Base-by-base conservation (phyloP, 2,113 vertebrate species). In the Coracopsis vasa region DNA sequence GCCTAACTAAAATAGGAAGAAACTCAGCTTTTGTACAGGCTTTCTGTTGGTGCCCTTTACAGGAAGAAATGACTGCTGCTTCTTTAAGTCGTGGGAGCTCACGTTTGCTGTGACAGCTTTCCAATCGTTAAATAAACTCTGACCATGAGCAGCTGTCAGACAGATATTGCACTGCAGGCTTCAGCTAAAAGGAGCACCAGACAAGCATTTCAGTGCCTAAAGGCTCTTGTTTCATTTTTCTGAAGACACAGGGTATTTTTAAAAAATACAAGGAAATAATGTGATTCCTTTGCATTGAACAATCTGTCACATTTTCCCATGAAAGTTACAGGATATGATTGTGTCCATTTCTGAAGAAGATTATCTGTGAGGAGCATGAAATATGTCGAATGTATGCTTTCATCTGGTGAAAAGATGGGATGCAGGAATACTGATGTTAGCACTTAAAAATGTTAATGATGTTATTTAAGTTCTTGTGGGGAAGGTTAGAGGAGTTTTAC, bases 101-200 rank as follows among this genome's bases (percentile, higher is more conserved):
- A 47, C 4, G 21, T 92, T 90, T 97, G 62, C 71, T 73, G 90
- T 95, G 94, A 96, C 86, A 94, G 88, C 86, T 96, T 97, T 97
- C 94, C 96, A 81, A 88, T 96, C 77, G 91, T 97, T 97, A 94
- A 96, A 89, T 97, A 97, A 97, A 95, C 83, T 94, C 89, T 94
- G 88, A 88, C 88, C 92, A 77, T 27, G 53, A 97, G 77, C 92
- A 97, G 93, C 97, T 97, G 93, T 93, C 92, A 95, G 90, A 69
- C 67, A 94, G 87, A 94, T 91, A 96, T 41, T 88, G 88, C 45
- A 88, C 91, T 39, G 6, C 31, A 73, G 92, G 85, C 80, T 94
- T 42, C 77, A 75, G 90, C 88, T 94, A 83, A 92, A 91, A 94
- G 47, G 79, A 94, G 33, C 16, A 39, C 41, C 48, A 50, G 53